Evolutionary conservation across 2,888 invertebrate genomes (phyloP).

Genomic region (Geophilus truncorum): DNA sequence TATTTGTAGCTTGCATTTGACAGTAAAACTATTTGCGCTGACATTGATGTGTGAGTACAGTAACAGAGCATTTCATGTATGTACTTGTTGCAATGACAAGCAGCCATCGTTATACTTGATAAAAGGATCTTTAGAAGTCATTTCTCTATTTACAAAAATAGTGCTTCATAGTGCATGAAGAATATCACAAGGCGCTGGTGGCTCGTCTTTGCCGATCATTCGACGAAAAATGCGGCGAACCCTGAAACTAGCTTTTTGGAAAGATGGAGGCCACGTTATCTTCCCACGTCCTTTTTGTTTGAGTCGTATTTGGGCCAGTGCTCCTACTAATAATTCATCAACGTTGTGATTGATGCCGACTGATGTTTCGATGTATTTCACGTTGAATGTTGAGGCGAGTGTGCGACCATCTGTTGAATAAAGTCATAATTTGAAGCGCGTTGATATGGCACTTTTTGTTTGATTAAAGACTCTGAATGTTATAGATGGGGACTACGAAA

Average conservation of each 20-base stretch:
- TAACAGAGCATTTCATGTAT: too few relatives aligned
- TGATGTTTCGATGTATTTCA: slow-evolving; percentile 92
- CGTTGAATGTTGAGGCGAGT: slow-evolving; percentile 81
- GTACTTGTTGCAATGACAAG: too few relatives aligned
- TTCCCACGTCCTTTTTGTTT: slow-evolving; percentile 53
- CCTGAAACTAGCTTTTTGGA: slow-evolving; percentile 28
- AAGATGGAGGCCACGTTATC: slow-evolving; percentile 39
- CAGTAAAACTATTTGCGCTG: too few relatives aligned
- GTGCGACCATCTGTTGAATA: slow-evolving; percentile 78
- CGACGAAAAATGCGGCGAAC: slow-evolving; percentile 25
- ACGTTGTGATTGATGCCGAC: slow-evolving; percentile 96
- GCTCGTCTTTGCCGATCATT: slow-evolving; percentile 25
- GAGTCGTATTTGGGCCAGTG: slow-evolving; percentile 82
- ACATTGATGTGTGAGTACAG: too few relatives aligned
- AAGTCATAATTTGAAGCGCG: neutral
- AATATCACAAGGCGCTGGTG: slow-evolving; percentile 14
- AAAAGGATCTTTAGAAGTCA: too few relatives aligned
- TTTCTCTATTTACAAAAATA: too few relatives aligned
- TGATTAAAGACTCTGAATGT: too few relatives aligned
- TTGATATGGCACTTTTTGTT: too few relatives aligned
- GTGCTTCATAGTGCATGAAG: slow-evolving; percentile 55
- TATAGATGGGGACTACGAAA: too few relatives aligned
- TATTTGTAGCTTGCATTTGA: too few relatives aligned
- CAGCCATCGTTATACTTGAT: too few relatives aligned
- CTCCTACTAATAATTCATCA: slow-evolving; percentile 88